Evolutionary conservation across 2,113 vertebrate species (phyloP), one percentile per base, ranked within the genome.

Genomic region (Sylvia atricapilla): DNA sequence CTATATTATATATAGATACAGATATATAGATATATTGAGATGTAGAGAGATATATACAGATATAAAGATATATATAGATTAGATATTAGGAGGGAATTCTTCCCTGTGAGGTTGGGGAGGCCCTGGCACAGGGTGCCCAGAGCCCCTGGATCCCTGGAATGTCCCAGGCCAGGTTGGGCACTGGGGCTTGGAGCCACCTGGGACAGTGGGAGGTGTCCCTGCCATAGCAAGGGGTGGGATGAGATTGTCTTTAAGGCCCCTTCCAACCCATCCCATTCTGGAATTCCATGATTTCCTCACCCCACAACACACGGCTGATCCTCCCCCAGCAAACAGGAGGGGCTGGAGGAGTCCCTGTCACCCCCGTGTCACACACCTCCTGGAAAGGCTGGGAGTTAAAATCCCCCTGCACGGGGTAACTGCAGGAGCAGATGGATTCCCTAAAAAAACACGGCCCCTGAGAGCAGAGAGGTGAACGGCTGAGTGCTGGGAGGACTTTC

Each of bases 331-430:
- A 22, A 11, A 52, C 39, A 9, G 27, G 27, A 55, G 22, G 63
- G 73, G 44, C 19, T 47, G 64, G 31, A 82, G 58, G 37, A 78
- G 59, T 6, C 10, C 55, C 60, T 4, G 1, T 5, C 15, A 8
- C 35, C n/a, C 35, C 28, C 0, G 0, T 15, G 39, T 13, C n/a
- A 31, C 4, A 43, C 2, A 3, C 2, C 7, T 2, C 44, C n/a
- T 1, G 23, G 53, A 33, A 72, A 63, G 28, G 12, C 25, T 3
- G 15, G 7, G 24, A 70, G 17, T 10, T 31, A 10, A 27, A 92
- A 24, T n/a, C 56, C 22, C 1, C 1, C 3, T 15, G 44, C 77
- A 24, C 44, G 10, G 76, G 47, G 16, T 7, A 43, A 58, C 39
- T 6, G 49, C 47, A 67, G 33, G 69, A 87, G 68, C 73, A 89